Evolutionary conservation across 2,113 vertebrate genomes (phyloP).

Genomic region (Himantopus leucocephalus): DNA sequence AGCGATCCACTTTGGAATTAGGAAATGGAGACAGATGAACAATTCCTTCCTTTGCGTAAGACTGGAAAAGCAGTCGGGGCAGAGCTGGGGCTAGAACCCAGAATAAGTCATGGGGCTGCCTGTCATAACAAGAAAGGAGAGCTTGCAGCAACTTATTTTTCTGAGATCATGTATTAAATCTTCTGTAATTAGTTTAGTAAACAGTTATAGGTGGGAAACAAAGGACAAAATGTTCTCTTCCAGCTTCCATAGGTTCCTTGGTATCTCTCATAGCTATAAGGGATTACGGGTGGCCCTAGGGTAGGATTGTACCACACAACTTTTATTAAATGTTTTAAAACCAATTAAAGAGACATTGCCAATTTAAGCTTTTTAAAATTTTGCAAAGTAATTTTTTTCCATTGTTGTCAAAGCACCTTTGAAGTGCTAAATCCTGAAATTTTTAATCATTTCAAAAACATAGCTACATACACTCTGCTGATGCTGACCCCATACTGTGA

Average conservation of each 20-base stretch:
- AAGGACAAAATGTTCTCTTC: not conserved
- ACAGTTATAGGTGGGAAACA: not conserved
- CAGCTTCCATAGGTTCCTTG: not conserved
- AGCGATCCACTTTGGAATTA: not conserved
- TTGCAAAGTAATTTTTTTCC: not conserved
- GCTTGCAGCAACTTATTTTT: not conserved
- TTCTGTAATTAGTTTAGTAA: constrained; percentile 23
- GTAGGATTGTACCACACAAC: not conserved
- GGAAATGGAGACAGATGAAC: not conserved
- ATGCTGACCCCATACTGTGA: not conserved
- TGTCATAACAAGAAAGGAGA: constrained; percentile 15
- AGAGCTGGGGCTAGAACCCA: not conserved
- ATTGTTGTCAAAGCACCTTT: not conserved
- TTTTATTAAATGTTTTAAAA: constrained; percentile 14
- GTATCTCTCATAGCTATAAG: not conserved
- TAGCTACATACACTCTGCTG: not conserved
- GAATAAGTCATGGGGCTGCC: not conserved
- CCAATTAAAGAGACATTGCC: not conserved
- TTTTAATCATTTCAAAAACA: not conserved
- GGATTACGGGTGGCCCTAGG: not conserved
- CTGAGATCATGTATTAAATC: not conserved
- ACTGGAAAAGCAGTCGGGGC: not conserved
- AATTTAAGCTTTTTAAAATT: not conserved
- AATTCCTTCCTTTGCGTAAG: not conserved
- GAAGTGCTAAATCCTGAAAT: not conserved